Evolutionary conservation across 2,888 invertebrate genomes (phyloP), one percentile per base, ranked within the genome.

Genomic region (Craniophora ligustri): DNA sequence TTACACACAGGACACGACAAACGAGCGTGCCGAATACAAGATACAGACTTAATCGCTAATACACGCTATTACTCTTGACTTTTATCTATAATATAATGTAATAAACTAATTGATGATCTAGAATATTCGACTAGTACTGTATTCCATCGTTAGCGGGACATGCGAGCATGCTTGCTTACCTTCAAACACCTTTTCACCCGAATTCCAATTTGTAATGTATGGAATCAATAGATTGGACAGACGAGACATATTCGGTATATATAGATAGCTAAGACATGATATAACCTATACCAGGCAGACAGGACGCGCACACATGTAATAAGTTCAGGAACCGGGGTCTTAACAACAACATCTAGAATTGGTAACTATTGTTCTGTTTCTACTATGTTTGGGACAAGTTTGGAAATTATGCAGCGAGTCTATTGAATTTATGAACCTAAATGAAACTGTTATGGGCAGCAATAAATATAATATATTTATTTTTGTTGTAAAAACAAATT

Each of bases 321-420:
- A 54, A 65, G 68, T 74, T 86, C 10, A 93, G 82, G 94, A 51
- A 42, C 56, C 47, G 58, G 50, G 45, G 38, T 49, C 44, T 19
- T 48, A 45, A 47, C 53, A 53, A 32, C 40, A 42, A 48, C 42
- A 45, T 18, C 38, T 23, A 18, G 14, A 28, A 42, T 15, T 23
- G 4, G 13, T 26, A n/a, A 23, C 23, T 10, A 23, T 3, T n/a
- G n/a, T n/a, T n/a, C n/a, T n/a, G n/a, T n/a, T n/a, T n/a, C n/a
- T n/a, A n/a, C n/a, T n/a, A n/a, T n/a, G n/a, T n/a, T n/a, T n/a
- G n/a, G n/a, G n/a, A n/a, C n/a, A n/a, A n/a, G n/a, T n/a, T n/a
- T n/a, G n/a, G n/a, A n/a, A n/a, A n/a, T n/a, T n/a, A n/a, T n/a
- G n/a, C n/a, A n/a, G n/a, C n/a, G n/a, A n/a, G n/a, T n/a, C n/a